Evolutionary conservation across 2,888 invertebrate species (phyloP).

Genomic region (Kuschelorhynchus macadamiae): DNA sequence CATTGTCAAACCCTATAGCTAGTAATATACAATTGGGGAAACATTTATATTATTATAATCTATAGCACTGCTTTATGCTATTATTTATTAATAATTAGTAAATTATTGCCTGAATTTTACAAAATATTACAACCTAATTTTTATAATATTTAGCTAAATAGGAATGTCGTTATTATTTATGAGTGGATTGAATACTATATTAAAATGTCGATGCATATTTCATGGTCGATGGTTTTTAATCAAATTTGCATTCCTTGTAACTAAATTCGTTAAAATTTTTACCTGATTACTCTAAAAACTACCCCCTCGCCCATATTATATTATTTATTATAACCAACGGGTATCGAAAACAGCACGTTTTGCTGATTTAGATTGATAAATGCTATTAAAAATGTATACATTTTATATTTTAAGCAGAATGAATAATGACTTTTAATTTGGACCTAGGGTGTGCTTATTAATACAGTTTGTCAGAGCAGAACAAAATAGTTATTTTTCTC

Average conservation of each 20-base stretch:
- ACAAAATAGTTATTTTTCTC: too few relatives aligned
- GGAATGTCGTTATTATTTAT: constrained; percentile 7
- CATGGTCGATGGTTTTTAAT: neutral
- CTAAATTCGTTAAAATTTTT: constrained; percentile 3
- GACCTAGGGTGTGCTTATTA: too few relatives aligned
- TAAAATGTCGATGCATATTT: constrained; percentile 8
- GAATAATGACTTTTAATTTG: too few relatives aligned
- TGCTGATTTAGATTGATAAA: too few relatives aligned
- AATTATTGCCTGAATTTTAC: constrained; percentile 41
- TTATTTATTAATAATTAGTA: constrained; percentile 2
- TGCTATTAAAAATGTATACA: too few relatives aligned
- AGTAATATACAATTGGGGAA: constrained; percentile 32
- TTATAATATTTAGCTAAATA: constrained; percentile 26
- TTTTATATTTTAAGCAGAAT: too few relatives aligned
- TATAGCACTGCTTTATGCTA: neutral
- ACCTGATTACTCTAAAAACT: neutral
- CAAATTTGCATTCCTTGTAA: neutral
- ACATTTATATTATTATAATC: constrained; percentile 3
- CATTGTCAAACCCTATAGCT: constrained; percentile 41
- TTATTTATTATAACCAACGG: too few relatives aligned
- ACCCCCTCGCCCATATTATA: too few relatives aligned
- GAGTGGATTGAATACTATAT: constrained; percentile 17
- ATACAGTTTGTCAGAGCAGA: too few relatives aligned
- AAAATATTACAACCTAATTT: constrained; percentile 22
- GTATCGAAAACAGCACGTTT: too few relatives aligned